phyloP scores from a whole-genome alignment of 1,140 invertebrate species.

The Orchesella cincta region DNA sequence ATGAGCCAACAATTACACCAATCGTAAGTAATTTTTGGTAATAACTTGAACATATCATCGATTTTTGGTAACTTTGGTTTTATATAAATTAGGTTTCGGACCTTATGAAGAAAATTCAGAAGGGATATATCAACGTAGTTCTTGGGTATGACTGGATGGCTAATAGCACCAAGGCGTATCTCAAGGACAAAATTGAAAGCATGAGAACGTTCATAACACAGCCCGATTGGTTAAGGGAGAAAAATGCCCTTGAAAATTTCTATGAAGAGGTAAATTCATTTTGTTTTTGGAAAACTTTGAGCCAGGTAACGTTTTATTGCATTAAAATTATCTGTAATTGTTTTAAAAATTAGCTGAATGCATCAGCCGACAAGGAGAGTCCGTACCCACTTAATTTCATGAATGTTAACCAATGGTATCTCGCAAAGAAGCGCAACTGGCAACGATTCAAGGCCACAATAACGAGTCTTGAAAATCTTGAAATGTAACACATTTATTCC shows the following conservation, averaged over 20 bases:
- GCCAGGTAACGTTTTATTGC: too few species aligned
- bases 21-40: neutral
- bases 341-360: too few species aligned
- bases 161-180: neutral
- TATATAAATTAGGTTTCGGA: neutral
- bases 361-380: too few species aligned
- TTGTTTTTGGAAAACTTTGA: too few species aligned
- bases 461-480: too few species aligned
- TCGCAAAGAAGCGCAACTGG: too few species aligned
- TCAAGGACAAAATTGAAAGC: slow-evolving; percentile 19
- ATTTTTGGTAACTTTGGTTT: neutral
- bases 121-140: neutral
- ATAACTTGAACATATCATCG: neutral
- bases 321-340: too few species aligned
- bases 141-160: neutral
- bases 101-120: neutral
- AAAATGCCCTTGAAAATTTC: neutral
- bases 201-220: neutral
- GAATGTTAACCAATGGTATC: too few species aligned
- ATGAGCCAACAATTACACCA: neutral
- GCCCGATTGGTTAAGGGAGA: neutral
- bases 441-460: too few species aligned
- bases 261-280: neutral
- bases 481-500: too few species aligned
- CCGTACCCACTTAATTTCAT: too few species aligned